Evolutionary conservation across 2,113 vertebrate species (phyloP).

Genomic region (Clarias batrachus): DNA sequence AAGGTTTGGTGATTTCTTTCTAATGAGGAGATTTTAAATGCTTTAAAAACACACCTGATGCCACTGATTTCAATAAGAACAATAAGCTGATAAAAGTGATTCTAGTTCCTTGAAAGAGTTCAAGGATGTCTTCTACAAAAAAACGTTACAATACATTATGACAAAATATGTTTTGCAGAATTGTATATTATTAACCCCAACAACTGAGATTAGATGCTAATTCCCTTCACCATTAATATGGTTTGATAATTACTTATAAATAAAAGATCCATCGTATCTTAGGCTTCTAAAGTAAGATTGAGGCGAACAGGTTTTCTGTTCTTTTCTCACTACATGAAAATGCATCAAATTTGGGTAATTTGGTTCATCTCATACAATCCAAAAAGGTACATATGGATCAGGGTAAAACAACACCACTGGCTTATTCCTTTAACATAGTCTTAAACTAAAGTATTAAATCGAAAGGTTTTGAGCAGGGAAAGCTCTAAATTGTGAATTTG

Average conservation of each 20-base stretch:
- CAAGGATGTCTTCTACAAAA: not conserved
- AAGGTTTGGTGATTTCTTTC: not conserved
- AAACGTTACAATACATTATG: not conserved
- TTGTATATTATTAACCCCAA: not conserved
- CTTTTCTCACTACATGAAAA: not conserved
- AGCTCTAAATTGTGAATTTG: not conserved
- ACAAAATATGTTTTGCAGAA: not conserved
- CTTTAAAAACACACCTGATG: not conserved
- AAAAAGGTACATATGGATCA: not conserved
- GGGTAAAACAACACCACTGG: not conserved
- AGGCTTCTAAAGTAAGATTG: not conserved
- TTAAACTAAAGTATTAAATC: not conserved
- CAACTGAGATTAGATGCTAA: not conserved
- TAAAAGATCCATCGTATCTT: no score
- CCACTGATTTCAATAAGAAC: not conserved
- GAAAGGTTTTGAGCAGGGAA: not conserved
- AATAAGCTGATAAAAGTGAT: not conserved
- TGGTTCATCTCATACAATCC: not conserved
- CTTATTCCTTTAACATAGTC: not conserved
- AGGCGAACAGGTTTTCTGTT: not conserved
- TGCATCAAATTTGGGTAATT: not conserved
- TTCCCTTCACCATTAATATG: no score
- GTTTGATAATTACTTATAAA: no score
- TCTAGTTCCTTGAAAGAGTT: not conserved
- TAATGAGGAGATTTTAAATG: not conserved